phyloP scores from a whole-genome alignment of 2,888 invertebrate species.

The Baronia brevicornis region DNA sequence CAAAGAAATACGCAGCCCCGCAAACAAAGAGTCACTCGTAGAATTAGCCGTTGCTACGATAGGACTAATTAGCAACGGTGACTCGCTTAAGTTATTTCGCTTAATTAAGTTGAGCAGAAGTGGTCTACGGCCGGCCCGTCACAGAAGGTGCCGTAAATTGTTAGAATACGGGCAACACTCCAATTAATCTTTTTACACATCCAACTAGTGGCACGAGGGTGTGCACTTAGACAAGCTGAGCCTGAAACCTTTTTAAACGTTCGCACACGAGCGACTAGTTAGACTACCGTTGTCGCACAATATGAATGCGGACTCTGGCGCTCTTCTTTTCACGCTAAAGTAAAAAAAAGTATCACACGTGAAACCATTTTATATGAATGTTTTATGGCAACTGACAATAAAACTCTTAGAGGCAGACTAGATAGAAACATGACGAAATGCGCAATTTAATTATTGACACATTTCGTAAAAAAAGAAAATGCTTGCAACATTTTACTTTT shows the following conservation, averaged over 20 bases:
- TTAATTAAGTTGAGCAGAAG: slow-evolving; percentile 74
- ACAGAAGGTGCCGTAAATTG: slow-evolving; percentile 66
- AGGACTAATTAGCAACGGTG: slow-evolving; percentile 72
- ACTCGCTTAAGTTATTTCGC: slow-evolving; percentile 74
- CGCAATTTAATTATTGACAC: slow-evolving; percentile 9
- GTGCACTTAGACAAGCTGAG: slow-evolving; percentile 56
- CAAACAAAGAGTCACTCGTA: slow-evolving; percentile 68
- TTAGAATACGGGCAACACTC: slow-evolving; percentile 69
- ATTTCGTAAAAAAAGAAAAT: slow-evolving; percentile 12
- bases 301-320: slow-evolving; percentile 11
- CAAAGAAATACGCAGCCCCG: slow-evolving; percentile 61
- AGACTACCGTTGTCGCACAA: slow-evolving; percentile 19
- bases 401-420: slow-evolving; percentile 2
- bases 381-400: slow-evolving; percentile 8
- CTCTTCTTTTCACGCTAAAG: slow-evolving; percentile 1
- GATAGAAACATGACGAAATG: slow-evolving; percentile 5
- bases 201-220: slow-evolving; percentile 64
- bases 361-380: not conserved
- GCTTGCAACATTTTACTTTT: slow-evolving; percentile 15
- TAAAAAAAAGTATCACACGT: slow-evolving; percentile 2
- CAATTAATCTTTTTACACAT: slow-evolving; percentile 76
- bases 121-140: slow-evolving; percentile 70
- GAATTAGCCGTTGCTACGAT: slow-evolving; percentile 68
- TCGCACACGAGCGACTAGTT: slow-evolving; percentile 37
- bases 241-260: slow-evolving; percentile 48